Evolutionary conservation across 2,888 invertebrate species (phyloP), one percentile per base, ranked within the genome.

Genomic region (Priocnemis perturbator): DNA sequence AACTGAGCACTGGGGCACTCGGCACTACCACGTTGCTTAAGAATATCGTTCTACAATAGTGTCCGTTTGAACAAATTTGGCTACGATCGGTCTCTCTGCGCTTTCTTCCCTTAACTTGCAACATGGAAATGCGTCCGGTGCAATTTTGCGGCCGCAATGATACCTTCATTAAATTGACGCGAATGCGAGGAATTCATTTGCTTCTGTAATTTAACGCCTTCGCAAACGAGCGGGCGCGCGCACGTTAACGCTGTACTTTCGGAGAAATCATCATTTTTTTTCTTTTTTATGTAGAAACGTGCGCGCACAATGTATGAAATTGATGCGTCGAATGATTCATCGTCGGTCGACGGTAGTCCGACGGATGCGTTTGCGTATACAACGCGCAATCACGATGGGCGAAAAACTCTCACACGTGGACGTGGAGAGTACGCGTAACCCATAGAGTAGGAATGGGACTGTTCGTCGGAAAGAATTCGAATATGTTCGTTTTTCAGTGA

Each of bases 371-470:
- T 17, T 37, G 30, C 23, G 30, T 26, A 57, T 2, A 3, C 5
- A 57, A 37, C 37, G 7, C 37, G 14, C 37, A 37, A 3, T 5
- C 7, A 37, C 26, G 11, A n/a, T n/a, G 20, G 19, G n/a, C 26
- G 26, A 61, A 66, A 59, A 61, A 68, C 69, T 69, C 69, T 79
- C 78, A 71, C 62, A 66, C 68, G 79, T 62, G 69, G 57, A 66
- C 68, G 79, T 62, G 69, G 57, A 69, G 71, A 66, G 73, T 61
- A 71, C 67, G 67, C 67, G 67, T 73, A 77, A 80, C 74, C 74
- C 71, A 73, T 74, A 78, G 79, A 71, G 77, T n/a, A n/a, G n/a
- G n/a, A n/a, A n/a, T n/a, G n/a, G n/a, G n/a, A n/a, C n/a, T n/a
- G n/a, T n/a, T n/a, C n/a, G n/a, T n/a, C n/a, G n/a, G n/a, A n/a